These are phyloP conservation scores for Hapalemur alaotrensis DNA, from an alignment of 2,797 vertebrate species.

Conservation along the genomic window DNA sequence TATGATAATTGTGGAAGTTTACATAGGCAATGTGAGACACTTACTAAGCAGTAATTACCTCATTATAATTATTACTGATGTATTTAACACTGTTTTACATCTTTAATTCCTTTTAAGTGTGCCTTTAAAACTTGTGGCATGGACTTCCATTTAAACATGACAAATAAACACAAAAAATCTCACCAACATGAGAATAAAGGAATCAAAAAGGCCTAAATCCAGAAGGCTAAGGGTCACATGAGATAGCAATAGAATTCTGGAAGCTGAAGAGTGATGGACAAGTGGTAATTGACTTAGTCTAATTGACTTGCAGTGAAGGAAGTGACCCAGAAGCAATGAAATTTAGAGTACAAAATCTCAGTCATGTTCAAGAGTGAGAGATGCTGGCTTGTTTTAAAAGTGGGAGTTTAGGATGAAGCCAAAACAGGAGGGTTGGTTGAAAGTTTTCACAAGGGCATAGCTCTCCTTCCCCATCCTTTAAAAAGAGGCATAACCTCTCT, in stretches of 20 bases:
- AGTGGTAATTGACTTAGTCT: not conserved
- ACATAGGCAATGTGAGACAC: not conserved
- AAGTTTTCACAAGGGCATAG: not conserved
- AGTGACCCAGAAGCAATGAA: not conserved
- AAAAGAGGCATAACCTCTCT: not conserved
- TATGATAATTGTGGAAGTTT: not conserved
- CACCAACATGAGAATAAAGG: not conserved
- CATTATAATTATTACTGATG: not conserved
- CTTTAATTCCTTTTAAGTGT: not conserved
- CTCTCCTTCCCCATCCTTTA: not conserved
- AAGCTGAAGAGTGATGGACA: not conserved
- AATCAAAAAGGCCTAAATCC: not conserved
- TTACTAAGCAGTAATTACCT: not conserved
- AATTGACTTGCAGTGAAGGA: not conserved
- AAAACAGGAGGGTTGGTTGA: not conserved
- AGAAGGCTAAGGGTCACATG: not conserved
- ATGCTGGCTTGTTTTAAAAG: not conserved
- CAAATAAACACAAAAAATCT: not conserved
- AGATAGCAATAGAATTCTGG: not conserved
- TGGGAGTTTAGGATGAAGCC: not conserved
- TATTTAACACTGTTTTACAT: not conserved
- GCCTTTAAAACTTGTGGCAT: not conserved
- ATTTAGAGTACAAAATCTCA: not conserved
- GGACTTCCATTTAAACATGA: not conserved
- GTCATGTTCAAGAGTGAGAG: not conserved